Conservation (phyloP, 2,888 invertebrate genomes). For the Chymomyza fuscimana region DNA sequence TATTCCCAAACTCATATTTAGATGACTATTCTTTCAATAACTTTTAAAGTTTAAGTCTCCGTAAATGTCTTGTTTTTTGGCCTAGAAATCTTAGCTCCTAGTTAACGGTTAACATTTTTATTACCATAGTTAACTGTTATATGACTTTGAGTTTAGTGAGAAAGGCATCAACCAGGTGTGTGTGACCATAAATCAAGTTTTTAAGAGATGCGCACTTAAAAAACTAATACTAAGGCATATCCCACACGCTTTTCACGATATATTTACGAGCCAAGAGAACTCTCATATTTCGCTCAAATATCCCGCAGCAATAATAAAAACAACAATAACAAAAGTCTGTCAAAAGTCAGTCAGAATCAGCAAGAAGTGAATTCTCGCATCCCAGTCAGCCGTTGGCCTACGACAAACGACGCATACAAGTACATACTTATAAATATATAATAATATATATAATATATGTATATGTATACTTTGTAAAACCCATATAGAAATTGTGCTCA, state of each 20-base stretch:
- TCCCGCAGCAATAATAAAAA: too few relatives aligned
- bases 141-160: background rate
- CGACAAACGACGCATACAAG: background rate
- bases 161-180: background rate
- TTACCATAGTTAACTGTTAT: background rate
- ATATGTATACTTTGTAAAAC: background rate
- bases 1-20: too few relatives aligned
- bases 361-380: too few relatives aligned
- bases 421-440: background rate
- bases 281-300: background rate
- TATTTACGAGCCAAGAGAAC: background rate
- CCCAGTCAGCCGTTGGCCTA: too few relatives aligned
- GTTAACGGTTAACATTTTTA: background rate
- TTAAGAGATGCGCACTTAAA: background rate
- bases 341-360: background rate
- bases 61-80: background rate
- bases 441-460: background rate
- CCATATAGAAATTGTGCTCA: conserved; percentile 63
- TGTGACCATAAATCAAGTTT: background rate
- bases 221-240: background rate
- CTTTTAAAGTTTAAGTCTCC: background rate
- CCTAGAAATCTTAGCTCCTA: background rate
- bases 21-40: background rate
- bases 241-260: background rate
- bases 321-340: background rate